phyloP scores from a whole-genome alignment of 2,888 invertebrate genomes.

The Pogonocherus hispidulus region DNA sequence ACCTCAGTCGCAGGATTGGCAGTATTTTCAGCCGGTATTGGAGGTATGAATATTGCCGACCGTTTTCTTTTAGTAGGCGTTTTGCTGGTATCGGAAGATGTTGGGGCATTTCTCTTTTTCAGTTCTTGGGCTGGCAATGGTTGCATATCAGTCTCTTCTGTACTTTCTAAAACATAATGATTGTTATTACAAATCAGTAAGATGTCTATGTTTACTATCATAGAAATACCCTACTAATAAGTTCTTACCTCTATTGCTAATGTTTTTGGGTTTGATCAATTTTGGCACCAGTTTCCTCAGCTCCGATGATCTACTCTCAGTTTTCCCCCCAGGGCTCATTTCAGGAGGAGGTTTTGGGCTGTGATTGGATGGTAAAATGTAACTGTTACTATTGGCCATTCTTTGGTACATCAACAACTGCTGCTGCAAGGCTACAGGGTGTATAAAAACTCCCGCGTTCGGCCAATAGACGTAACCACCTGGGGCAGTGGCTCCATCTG shows the following conservation, averaged over 20 bases:
- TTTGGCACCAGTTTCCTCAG: slow-evolving; percentile 67
- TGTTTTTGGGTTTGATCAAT: slow-evolving; percentile 45
- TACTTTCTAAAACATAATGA: slow-evolving; percentile 43
- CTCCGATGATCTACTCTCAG: slow-evolving; percentile 52
- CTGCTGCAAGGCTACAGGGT: slow-evolving; percentile 81
- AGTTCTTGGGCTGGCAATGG: slow-evolving; percentile 54
- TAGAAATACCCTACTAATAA: too few species aligned
- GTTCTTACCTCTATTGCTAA: slow-evolving; percentile 42
- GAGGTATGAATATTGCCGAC: slow-evolving; percentile 88
- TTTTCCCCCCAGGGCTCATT: slow-evolving; percentile 34
- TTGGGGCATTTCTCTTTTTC: slow-evolving; percentile 62
- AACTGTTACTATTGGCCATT: slow-evolving; percentile 73
- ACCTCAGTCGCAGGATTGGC: slow-evolving; percentile 85
- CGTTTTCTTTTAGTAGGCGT: slow-evolving; percentile 80
- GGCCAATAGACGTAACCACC: slow-evolving; percentile 80
- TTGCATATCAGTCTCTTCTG: slow-evolving; percentile 69
- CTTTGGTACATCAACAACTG: slow-evolving; percentile 83
- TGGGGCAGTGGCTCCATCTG: slow-evolving; percentile 65
- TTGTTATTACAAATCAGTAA: too few species aligned
- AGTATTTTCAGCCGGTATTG: slow-evolving; percentile 81
- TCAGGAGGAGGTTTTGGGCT: slow-evolving; percentile 58
- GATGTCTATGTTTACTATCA: too few species aligned
- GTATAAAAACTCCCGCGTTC: slow-evolving; percentile 78
- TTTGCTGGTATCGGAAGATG: slow-evolving; percentile 60
- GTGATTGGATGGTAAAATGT: slow-evolving; percentile 59